Percentiles rank a stretch among this genome's conserved stretches.
Conservation (phyloP, 2,797 vertebrate genomes). For the Setipinna tenuifilis region DNA sequence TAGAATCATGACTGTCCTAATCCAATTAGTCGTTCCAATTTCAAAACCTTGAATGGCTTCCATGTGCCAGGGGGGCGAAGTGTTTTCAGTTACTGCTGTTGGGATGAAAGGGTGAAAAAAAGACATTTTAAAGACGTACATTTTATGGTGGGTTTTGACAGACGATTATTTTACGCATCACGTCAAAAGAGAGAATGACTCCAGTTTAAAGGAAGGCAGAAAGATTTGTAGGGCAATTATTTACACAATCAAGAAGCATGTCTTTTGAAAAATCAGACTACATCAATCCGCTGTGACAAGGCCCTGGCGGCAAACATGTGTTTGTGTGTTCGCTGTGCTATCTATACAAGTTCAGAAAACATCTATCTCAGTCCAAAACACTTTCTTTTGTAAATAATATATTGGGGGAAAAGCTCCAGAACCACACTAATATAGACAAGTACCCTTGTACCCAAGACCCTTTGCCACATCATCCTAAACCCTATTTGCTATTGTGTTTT, state of each 20-base stretch:
- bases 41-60: slow-evolving; percentile 53
- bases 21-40: slow-evolving; percentile 64
- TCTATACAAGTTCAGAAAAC: background rate
- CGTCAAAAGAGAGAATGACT: slow-evolving; percentile 47
- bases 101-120: slow-evolving; percentile 34
- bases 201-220: slow-evolving; percentile 43
- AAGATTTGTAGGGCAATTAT: slow-evolving; percentile 56
- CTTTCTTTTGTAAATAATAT: too few relatives aligned
- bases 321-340: background rate
- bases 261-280: slow-evolving; percentile 35
- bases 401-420: too few relatives aligned
- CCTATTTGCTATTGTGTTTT: too few relatives aligned
- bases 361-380: background rate
- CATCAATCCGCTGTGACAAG: background rate
- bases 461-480: too few relatives aligned
- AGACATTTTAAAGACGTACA: slow-evolving; percentile 31
- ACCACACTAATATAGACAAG: too few relatives aligned
- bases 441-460: too few relatives aligned
- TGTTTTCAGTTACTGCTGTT: slow-evolving; percentile 41
- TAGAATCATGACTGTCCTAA: slow-evolving; percentile 63
- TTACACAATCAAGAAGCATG: slow-evolving; percentile 50
- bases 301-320: background rate
- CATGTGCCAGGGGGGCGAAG: slow-evolving; percentile 41
- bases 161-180: slow-evolving; percentile 43
- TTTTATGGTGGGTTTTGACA: slow-evolving; percentile 52